phyloP scores from a whole-genome alignment of 2,113 vertebrate species.

The Delphinus delphis region DNA sequence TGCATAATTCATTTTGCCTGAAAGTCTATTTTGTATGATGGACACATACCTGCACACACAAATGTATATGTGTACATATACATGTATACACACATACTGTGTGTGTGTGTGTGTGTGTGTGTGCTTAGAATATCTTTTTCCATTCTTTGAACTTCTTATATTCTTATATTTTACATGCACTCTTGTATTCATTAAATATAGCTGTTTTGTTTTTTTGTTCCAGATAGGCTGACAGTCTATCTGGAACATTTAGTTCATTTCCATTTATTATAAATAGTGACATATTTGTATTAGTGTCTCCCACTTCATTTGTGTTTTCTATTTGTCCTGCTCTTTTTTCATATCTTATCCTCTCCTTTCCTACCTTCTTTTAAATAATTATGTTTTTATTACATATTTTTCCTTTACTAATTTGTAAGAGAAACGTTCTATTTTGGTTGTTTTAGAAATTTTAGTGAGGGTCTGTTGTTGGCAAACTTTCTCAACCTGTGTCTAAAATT shows the following conservation, averaged over 20 bases:
- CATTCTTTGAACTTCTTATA: not conserved
- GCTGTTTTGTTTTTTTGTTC: not conserved
- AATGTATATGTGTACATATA: accelerated
- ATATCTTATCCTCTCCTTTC: not conserved
- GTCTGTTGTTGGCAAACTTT: not conserved
- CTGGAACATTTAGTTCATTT: not conserved
- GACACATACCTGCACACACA: not conserved
- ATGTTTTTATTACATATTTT: not conserved
- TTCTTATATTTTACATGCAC: not conserved
- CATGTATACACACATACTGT: not conserved
- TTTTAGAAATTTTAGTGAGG: not conserved
- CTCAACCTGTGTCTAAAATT: not conserved
- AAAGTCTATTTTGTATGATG: not conserved
- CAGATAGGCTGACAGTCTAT: not conserved
- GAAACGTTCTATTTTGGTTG: not conserved
- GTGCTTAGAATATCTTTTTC: not conserved
- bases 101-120: not conserved
- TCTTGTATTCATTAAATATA: not conserved
- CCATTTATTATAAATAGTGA: not conserved
- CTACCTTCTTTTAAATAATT: not conserved
- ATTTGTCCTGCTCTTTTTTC: not conserved
- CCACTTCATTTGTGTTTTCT: not conserved
- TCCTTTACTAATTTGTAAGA: not conserved
- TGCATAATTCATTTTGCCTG: not conserved
- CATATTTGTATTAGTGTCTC: not conserved